phyloP scores from a whole-genome alignment of 2,113 vertebrate species.

The Rhizomys pruinosus region DNA sequence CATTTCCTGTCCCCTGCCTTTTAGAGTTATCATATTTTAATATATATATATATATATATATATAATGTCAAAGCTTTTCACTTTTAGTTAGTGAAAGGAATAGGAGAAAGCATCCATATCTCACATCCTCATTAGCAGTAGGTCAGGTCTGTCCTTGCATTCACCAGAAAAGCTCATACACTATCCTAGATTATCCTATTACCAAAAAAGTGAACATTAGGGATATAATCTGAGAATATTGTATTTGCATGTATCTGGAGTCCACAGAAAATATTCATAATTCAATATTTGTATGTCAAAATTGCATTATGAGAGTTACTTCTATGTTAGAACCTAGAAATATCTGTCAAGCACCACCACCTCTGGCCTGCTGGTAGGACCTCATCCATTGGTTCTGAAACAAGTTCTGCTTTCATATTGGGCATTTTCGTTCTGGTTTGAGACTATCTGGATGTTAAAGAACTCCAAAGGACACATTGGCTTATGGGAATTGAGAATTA shows the following conservation, averaged over 20 bases:
- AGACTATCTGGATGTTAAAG: background rate
- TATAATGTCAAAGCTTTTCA: background rate
- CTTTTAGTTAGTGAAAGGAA: background rate
- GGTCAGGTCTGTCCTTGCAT: background rate
- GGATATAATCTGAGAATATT: conserved; percentile 1
- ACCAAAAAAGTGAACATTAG: background rate
- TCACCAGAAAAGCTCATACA: conserved; percentile 8
- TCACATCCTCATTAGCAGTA: background rate
- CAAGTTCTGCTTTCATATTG: background rate
- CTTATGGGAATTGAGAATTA: background rate
- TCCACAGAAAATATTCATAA: conserved; percentile 8
- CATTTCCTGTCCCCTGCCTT: background rate
- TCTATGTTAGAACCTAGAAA: background rate
- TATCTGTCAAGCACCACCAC: background rate
- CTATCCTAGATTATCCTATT: background rate
- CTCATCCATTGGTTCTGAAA: background rate
- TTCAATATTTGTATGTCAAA: conserved; percentile 5
- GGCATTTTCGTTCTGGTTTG: background rate
- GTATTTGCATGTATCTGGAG: background rate
- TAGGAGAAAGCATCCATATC: background rate
- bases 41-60: background rate
- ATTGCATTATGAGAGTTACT: background rate
- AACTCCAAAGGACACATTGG: background rate
- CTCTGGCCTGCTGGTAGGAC: background rate
- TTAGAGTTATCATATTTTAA: background rate